Percentiles rank a stretch among this genome's conserved stretches.
These are phyloP conservation scores for Periparus ater DNA, from an alignment of 2,797 vertebrate species.

Conservation along the genomic window DNA sequence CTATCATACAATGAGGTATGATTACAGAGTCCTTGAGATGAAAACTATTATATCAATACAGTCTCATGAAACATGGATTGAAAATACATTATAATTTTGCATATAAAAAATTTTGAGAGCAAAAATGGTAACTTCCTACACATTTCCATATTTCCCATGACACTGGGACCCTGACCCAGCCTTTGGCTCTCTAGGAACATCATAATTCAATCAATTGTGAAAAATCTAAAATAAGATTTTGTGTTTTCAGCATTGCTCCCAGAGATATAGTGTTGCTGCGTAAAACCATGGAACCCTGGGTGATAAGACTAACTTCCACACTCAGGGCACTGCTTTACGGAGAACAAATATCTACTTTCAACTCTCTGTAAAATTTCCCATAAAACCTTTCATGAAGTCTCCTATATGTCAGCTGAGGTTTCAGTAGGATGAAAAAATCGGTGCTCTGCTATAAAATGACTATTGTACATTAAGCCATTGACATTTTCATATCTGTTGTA, in stretches of 20 bases:
- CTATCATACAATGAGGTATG: neutral
- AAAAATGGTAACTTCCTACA: neutral
- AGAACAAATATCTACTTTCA: neutral
- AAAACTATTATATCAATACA: neutral
- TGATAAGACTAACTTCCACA: neutral
- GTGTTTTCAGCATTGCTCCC: neutral
- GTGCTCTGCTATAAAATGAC: neutral
- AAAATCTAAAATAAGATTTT: neutral
- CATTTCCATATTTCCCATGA: neutral
- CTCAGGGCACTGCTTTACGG: neutral
- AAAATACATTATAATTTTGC: neutral
- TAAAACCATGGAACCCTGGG: neutral
- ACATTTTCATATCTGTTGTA: neutral
- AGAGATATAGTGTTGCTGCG: neutral
- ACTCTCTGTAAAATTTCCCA: neutral
- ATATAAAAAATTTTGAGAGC: neutral
- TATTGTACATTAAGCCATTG: neutral
- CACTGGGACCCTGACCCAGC: neutral
- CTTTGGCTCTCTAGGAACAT: neutral
- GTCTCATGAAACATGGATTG: neutral
- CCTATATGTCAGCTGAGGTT: neutral
- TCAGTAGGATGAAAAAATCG: neutral
- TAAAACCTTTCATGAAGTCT: neutral
- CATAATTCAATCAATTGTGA: neutral
- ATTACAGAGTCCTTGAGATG: neutral